phyloP scores from a whole-genome alignment of 2,797 vertebrate species.

The Diceros bicornis region DNA sequence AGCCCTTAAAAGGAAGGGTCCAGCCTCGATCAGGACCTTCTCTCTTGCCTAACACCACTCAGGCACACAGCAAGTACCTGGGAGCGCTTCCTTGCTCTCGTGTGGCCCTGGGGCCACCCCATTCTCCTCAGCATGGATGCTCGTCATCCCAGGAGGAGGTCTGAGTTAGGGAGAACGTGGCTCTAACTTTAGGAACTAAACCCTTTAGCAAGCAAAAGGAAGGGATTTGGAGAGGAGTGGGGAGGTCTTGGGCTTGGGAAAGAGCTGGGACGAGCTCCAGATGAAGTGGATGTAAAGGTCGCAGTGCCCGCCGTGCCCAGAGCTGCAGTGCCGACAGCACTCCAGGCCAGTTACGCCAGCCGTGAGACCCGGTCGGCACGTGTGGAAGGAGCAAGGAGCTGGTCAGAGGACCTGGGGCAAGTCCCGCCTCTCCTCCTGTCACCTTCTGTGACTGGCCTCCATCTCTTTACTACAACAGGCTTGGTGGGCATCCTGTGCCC shows the following conservation, averaged over 20 bases:
- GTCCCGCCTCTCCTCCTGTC: not conserved
- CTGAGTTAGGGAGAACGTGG: not conserved
- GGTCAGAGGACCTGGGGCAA: not conserved
- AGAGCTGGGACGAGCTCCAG: accelerated
- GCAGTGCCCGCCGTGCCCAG: not conserved
- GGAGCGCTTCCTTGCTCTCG: not conserved
- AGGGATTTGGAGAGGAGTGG: not conserved
- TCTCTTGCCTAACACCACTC: not conserved
- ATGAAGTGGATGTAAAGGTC: not conserved
- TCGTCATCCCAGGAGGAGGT: not conserved
- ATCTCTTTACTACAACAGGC: not conserved
- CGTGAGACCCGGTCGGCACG: accelerated
- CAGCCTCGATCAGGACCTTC: accelerated
- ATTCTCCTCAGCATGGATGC: no score
- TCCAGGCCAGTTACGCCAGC: not conserved
- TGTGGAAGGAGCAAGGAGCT: not conserved
- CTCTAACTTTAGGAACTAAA: not conserved
- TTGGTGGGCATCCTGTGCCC: no score
- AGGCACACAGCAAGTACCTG: not conserved
- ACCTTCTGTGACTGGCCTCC: not conserved
- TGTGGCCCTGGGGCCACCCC: no score
- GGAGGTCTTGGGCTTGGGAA: not conserved
- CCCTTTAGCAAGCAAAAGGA: not conserved
- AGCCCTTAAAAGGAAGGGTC: not conserved
- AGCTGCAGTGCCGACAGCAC: not conserved